These are phyloP conservation scores for Buphagus erythrorhynchus DNA, from an alignment of 2,797 vertebrate species.

Conservation along the genomic window DNA sequence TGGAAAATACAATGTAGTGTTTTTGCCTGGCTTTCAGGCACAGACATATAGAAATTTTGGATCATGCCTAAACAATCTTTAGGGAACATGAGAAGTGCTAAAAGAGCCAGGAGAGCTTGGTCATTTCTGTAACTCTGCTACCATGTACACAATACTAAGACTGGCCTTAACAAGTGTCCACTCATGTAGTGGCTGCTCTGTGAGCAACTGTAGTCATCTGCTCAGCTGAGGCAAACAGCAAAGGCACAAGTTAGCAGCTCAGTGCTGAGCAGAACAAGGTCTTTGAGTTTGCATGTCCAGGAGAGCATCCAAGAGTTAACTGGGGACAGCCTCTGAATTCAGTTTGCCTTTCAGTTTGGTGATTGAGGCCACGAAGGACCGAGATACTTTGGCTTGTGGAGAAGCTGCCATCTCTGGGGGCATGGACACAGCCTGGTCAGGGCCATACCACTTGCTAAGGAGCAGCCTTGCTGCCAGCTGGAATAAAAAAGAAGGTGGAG, in stretches of 20 bases:
- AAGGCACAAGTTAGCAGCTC: background rate
- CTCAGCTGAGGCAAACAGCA: background rate
- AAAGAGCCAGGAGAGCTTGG: background rate
- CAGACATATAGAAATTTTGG: background rate
- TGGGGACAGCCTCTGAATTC: background rate
- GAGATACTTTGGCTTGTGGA: rapidly evolving
- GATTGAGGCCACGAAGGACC: rapidly evolving
- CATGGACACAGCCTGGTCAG: background rate
- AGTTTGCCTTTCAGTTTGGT: background rate
- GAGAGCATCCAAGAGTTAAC: background rate
- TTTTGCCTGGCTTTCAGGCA: background rate
- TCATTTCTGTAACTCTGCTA: background rate
- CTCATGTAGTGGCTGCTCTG: background rate
- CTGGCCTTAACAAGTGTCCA: background rate
- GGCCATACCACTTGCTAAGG: background rate
- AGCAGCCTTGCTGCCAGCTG: background rate
- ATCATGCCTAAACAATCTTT: background rate
- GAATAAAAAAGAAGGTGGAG: background rate
- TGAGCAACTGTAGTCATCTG: background rate
- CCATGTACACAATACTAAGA: background rate
- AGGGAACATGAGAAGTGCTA: background rate
- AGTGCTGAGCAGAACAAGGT: background rate
- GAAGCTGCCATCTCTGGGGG: background rate
- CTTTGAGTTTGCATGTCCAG: background rate
- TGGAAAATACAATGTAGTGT: background rate